Evolutionary conservation across 2,113 vertebrate species (phyloP).

Genomic region (Neomonachus schauinslandi): DNA sequence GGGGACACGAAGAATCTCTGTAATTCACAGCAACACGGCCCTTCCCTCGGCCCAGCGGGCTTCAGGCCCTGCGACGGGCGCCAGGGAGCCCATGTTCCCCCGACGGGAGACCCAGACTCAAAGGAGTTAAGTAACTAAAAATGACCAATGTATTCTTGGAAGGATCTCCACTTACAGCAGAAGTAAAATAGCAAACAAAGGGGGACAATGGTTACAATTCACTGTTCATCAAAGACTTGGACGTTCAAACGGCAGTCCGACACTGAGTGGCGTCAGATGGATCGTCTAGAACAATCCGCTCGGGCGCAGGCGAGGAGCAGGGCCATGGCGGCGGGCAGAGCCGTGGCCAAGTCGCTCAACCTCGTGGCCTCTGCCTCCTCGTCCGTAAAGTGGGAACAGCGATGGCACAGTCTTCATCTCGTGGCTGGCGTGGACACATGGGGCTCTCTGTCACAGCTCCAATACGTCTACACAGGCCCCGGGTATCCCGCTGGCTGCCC

Average conservation of each 20-base stretch:
- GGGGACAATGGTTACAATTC: neutral
- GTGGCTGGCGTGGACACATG: rapidly evolving
- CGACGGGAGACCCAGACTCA: neutral
- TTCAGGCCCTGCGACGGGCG: rapidly evolving
- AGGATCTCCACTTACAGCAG: rapidly evolving
- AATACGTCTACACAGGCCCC: rapidly evolving
- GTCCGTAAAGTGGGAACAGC: neutral
- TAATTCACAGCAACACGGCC: neutral
- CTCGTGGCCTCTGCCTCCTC: neutral
- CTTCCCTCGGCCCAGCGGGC: neutral
- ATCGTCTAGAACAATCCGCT: rapidly evolving
- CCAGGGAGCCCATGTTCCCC: neutral
- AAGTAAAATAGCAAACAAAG: neutral
- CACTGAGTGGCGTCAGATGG: rapidly evolving
- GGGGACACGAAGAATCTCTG: neutral
- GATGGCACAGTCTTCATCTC: rapidly evolving
- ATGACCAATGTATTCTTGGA: rapidly evolving
- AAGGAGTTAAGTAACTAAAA: neutral
- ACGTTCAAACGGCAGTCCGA: rapidly evolving
- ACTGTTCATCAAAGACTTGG: neutral
- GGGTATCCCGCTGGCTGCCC: neutral
- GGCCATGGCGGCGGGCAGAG: rapidly evolving
- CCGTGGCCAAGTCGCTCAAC: rapidly evolving
- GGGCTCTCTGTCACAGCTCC: neutral
- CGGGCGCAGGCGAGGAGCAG: rapidly evolving